Evolutionary conservation across 2,113 vertebrate species (phyloP).

Genomic region (Saccopteryx leptura): DNA sequence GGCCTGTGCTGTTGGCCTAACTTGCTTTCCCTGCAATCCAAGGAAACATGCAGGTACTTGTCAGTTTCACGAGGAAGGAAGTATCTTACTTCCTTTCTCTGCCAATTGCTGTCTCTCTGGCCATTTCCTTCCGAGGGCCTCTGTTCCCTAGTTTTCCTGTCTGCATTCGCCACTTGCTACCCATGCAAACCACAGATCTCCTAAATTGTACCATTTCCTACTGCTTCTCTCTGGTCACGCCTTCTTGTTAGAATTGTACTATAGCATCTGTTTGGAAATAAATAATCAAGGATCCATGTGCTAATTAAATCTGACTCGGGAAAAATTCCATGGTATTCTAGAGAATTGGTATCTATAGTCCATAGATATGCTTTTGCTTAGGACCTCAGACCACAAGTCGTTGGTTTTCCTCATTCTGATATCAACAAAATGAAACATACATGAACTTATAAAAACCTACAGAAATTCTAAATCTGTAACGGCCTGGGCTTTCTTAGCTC

Average conservation of each 20-base stretch:
- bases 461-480: not conserved
- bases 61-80: not conserved
- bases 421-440: not conserved
- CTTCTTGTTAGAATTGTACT: not conserved
- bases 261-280: not conserved
- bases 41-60: not conserved
- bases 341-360: not conserved
- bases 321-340: not conserved
- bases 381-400: not conserved
- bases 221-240: not conserved
- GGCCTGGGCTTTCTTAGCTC: not conserved
- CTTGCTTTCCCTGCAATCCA: not conserved
- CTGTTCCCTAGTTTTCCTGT: not conserved
- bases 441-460: not conserved
- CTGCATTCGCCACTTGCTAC: not conserved
- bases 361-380: not conserved
- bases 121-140: not conserved
- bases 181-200: not conserved
- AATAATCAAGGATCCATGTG: not conserved
- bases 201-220: not conserved
- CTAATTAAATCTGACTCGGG: not conserved
- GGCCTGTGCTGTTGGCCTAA: not conserved
- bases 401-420: slow-evolving; percentile 27
- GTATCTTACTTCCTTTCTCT: not conserved
- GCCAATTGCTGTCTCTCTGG: not conserved